phyloP scores from a whole-genome alignment of 2,888 invertebrate genomes.

The Drosophila longiperda region DNA sequence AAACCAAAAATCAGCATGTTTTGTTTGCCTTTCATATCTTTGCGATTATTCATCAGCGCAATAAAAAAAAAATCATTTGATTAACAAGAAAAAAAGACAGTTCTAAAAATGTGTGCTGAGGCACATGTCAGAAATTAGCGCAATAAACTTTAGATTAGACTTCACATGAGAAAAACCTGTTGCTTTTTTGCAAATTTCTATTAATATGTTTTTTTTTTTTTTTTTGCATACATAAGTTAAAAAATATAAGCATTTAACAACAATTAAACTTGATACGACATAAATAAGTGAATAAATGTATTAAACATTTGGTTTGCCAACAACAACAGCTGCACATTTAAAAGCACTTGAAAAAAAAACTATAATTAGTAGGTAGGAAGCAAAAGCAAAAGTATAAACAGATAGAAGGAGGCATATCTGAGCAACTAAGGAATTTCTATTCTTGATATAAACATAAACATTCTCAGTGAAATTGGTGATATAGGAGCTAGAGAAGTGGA shows the following conservation, averaged over 20 bases:
- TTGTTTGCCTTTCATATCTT: constrained; percentile 65
- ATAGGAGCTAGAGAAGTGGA: neutral
- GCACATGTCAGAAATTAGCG: neutral
- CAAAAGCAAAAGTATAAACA: neutral
- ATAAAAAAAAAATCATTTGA: constrained; percentile 43
- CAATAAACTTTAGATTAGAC: constrained; percentile 20
- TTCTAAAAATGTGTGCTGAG: neutral
- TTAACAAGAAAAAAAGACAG: constrained; percentile 32
- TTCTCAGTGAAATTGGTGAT: neutral
- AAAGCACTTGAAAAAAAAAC: neutral
- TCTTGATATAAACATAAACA: neutral
- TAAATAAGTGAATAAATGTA: neutral
- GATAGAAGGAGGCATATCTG: neutral
- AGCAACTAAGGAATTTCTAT: neutral
- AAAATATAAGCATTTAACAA: neutral
- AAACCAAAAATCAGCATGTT: constrained; percentile 48
- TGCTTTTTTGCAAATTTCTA: neutral
- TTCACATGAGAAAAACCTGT: constrained; percentile 5
- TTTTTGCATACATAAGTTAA: neutral
- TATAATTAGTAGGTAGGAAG: neutral
- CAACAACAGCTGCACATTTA: neutral
- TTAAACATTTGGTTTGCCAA: neutral
- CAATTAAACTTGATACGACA: neutral
- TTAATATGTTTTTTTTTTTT: no score
- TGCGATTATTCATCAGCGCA: constrained; percentile 55